Evolutionary conservation across 2,888 invertebrate species (phyloP).

Genomic region (Cryptus armator): DNA sequence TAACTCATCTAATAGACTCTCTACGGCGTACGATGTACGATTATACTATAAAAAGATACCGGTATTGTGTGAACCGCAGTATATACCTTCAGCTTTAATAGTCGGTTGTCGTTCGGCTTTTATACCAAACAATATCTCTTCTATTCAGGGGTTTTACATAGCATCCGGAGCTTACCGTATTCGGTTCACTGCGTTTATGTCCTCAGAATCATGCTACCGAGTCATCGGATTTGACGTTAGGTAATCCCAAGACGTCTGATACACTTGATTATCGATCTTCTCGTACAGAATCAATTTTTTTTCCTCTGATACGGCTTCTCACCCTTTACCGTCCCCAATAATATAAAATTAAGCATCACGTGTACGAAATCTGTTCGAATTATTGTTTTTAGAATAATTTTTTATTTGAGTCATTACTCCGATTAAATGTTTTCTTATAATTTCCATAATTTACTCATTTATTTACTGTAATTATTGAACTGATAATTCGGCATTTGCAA

Average conservation of each 20-base stretch:
- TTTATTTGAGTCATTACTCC: too few relatives aligned
- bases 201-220: slow-evolving; percentile 3
- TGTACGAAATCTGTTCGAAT: too few relatives aligned
- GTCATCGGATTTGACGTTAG: background rate
- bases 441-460: too few relatives aligned
- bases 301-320: background rate
- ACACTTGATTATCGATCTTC: too few relatives aligned
- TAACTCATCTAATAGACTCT: slow-evolving; percentile 56
- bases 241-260: background rate
- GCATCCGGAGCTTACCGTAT: background rate
- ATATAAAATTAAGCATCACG: too few relatives aligned
- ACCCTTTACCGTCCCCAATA: background rate
- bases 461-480: too few relatives aligned
- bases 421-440: too few relatives aligned
- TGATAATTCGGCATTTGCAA: background rate
- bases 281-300: too few relatives aligned
- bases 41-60: background rate
- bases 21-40: slow-evolving; percentile 15
- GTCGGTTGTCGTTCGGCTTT: slow-evolving; percentile 35
- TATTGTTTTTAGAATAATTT: too few relatives aligned
- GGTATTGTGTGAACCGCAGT: slow-evolving; percentile 25
- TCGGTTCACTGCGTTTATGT: slow-evolving; percentile 3
- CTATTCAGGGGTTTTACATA: background rate
- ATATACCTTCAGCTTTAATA: slow-evolving; percentile 37
- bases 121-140: slow-evolving; percentile 3